These are phyloP conservation scores for Amphipoea oculea DNA, from an alignment of 2,888 invertebrate species.

Conservation along the genomic window DNA sequence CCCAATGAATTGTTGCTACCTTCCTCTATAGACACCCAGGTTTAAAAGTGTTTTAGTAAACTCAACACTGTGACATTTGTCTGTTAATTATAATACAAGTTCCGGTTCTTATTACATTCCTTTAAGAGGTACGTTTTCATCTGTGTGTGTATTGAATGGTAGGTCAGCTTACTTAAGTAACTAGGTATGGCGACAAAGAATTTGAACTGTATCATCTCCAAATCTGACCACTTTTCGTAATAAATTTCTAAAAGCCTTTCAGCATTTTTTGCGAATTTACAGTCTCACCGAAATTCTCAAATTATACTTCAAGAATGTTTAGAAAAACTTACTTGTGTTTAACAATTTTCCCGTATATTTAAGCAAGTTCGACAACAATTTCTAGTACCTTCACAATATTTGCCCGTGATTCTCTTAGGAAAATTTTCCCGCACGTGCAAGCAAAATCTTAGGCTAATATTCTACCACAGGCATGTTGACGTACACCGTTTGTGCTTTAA, in stretches of 20 bases:
- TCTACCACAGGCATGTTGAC: conserved; percentile 30
- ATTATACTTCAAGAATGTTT: not conserved
- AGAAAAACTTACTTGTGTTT: not conserved
- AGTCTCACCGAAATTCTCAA: not conserved
- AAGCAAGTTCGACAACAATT: conserved; percentile 2
- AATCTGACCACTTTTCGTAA: not conserved
- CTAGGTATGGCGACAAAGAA: not conserved
- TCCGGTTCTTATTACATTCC: not conserved
- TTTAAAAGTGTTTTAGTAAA: not conserved
- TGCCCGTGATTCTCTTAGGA: conserved; percentile 24
- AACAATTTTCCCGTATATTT: not conserved
- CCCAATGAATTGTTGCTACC: not conserved
- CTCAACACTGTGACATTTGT: not conserved
- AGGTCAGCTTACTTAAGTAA: too few species aligned
- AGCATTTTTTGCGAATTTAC: not conserved
- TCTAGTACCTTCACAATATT: conserved; percentile 21
- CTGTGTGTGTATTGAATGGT: too few species aligned
- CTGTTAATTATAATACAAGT: not conserved
- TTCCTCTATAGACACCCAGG: not conserved
- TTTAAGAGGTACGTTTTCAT: not conserved
- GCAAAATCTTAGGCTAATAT: conserved; percentile 23
- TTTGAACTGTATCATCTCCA: too few species aligned
- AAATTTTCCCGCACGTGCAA: conserved; percentile 24
- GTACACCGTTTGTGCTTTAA: conserved; percentile 17
- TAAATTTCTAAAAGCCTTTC: not conserved